Evolutionary conservation across 53 echinoderm and acorn worm genomes (phyloP).

Genomic region (Astropecten irregularis): DNA sequence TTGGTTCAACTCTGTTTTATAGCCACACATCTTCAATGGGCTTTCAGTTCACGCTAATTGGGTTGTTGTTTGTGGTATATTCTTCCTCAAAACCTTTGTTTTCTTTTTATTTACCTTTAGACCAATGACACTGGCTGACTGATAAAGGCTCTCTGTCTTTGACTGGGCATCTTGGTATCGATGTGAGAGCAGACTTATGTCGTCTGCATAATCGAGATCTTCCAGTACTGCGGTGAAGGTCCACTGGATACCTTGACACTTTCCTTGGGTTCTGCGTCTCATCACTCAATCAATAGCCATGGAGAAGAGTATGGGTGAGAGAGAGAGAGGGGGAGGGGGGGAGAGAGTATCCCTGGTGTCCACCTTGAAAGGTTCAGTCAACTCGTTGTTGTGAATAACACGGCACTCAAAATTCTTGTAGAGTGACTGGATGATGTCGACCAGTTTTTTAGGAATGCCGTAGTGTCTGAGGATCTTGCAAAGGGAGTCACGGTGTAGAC

Average conservation of each 20-base stretch:
- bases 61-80: neutral
- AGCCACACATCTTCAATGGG: neutral
- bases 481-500: conserved; percentile 6
- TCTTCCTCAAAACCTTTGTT: conserved; percentile 4
- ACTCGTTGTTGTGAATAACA: conserved; percentile 8
- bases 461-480: conserved; percentile 7
- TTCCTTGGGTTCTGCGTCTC: neutral
- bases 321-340: neutral
- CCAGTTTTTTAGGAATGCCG: neutral
- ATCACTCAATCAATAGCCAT: neutral
- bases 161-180: neutral
- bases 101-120: conserved; percentile 20
- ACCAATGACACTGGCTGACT: neutral
- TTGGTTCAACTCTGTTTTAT: no score
- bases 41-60: neutral
- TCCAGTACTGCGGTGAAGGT: conserved; percentile 15
- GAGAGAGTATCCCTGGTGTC: conserved; percentile 11
- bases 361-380: conserved; percentile 12
- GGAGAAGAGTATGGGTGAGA: no score
- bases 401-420: neutral
- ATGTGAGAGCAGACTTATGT: neutral
- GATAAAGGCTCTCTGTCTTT: neutral
- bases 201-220: conserved; percentile 11
- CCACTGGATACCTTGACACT: conserved; percentile 2
- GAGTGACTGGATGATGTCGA: no score